Evolutionary conservation across 2,888 invertebrate genomes (phyloP).

Genomic region (Sinopyrophorus schimmeli): DNA sequence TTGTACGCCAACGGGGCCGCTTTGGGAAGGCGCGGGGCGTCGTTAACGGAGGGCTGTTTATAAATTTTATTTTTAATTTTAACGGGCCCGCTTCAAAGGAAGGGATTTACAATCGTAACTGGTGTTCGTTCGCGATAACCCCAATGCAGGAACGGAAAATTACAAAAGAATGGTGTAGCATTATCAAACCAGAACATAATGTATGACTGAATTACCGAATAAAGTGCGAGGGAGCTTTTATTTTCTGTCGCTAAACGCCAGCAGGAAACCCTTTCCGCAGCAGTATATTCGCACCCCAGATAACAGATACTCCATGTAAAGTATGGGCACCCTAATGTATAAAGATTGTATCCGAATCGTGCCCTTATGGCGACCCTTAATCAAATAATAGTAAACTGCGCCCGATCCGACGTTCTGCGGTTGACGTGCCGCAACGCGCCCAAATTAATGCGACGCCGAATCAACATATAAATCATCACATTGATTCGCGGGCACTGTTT

Average conservation of each 20-base stretch:
- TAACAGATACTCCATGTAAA: constrained; percentile 33
- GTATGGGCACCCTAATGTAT: constrained; percentile 34
- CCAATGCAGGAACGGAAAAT: constrained; percentile 27
- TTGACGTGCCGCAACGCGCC: constrained; percentile 31
- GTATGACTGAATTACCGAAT: constrained; percentile 33
- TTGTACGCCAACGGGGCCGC: constrained; percentile 9
- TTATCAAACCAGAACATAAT: constrained; percentile 32
- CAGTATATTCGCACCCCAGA: constrained; percentile 34
- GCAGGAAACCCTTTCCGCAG: constrained; percentile 25
- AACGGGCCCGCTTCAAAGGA: constrained; percentile 21
- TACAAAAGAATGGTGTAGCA: constrained; percentile 35
- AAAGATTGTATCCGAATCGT: constrained; percentile 34
- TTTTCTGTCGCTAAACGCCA: constrained; percentile 27
- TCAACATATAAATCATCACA: constrained; percentile 34
- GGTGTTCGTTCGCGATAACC: constrained; percentile 18
- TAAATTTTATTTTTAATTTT: constrained; percentile 29
- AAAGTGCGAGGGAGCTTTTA: constrained; percentile 34
- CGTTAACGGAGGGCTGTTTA: constrained; percentile 13
- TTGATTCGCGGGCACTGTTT: constrained; percentile 23
- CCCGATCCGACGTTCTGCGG: constrained; percentile 34
- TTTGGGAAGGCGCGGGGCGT: constrained; percentile 2
- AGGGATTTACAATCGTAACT: constrained; percentile 25
- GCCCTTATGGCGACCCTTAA: constrained; percentile 33
- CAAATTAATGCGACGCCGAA: constrained; percentile 32
- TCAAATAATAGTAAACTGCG: constrained; percentile 38